phyloP scores from a whole-genome alignment of 2,113 vertebrate species.

The Falco punctatus region DNA sequence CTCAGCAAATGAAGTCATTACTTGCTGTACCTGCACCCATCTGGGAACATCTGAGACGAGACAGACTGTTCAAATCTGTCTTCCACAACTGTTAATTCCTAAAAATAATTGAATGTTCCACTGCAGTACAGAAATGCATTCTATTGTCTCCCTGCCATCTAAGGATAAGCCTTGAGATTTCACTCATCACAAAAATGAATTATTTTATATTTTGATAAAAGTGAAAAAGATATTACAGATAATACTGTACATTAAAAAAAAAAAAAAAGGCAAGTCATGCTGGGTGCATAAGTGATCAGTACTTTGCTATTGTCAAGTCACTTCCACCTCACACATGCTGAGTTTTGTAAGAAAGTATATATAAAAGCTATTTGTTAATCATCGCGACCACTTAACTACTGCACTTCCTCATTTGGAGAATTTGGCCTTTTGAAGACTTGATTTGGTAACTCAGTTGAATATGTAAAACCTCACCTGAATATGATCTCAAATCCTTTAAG shows the following conservation, averaged over 20 bases:
- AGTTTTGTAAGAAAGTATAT: not conserved
- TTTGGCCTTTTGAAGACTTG: not conserved
- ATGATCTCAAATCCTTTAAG: not conserved
- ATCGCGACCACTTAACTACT: not conserved
- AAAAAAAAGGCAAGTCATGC: not conserved
- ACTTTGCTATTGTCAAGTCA: not conserved
- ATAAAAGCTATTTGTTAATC: not conserved
- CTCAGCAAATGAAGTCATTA: slow-evolving; percentile 1
- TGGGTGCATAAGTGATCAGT: not conserved
- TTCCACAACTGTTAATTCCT: not conserved
- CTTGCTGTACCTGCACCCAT: slow-evolving; percentile 25
- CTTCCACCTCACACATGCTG: not conserved
- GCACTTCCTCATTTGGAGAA: not conserved
- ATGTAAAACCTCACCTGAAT: not conserved
- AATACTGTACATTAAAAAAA: not conserved
- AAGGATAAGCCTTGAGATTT: not conserved
- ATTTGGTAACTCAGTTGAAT: not conserved
- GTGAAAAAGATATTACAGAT: not conserved
- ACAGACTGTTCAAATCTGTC: slow-evolving; percentile 35
- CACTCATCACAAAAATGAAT: not conserved
- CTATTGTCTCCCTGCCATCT: not conserved
- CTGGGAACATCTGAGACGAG: slow-evolving; percentile 31
- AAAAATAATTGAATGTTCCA: not conserved
- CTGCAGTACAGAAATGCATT: not conserved
- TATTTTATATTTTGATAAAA: not conserved